Percentiles rank a stretch among this genome's conserved stretches.
These are phyloP conservation scores for Drosophila nasuta DNA, from an alignment of 1,140 invertebrate genomes.

Conservation along the genomic window DNA sequence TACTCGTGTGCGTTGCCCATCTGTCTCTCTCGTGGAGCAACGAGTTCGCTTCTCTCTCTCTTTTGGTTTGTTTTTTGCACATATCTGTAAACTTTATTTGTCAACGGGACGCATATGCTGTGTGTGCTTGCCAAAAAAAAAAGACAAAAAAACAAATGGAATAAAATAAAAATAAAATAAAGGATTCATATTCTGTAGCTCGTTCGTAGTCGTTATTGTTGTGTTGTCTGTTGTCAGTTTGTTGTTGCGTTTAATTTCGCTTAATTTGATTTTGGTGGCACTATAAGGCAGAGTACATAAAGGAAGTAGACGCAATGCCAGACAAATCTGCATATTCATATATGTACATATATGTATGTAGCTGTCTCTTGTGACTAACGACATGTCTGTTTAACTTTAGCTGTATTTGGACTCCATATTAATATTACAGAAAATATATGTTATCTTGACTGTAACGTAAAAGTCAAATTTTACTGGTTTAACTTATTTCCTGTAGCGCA, in stretches of 20 bases:
- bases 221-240: conserved; percentile 34
- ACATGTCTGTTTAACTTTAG: neutral
- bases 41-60: conserved; percentile 1
- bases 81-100: conserved; percentile 80
- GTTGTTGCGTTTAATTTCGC: conserved; percentile 68
- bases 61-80: conserved; percentile 50
- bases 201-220: conserved; percentile 31
- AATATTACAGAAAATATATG: neutral
- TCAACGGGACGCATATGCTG: conserved; percentile 79
- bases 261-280: conserved; percentile 70
- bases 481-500: too few relatives aligned
- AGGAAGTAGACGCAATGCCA: conserved; percentile 16
- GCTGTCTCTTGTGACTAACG: conserved; percentile 22
- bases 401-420: neutral
- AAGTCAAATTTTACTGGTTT: too few relatives aligned
- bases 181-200: conserved; percentile 51
- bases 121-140: conserved; percentile 75
- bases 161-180: conserved; percentile 43
- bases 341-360: conserved; percentile 11
- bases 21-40: conserved; percentile 33
- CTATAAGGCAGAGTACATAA: conserved; percentile 16
- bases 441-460: neutral
- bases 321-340: conserved; percentile 47
- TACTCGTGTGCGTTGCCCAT: conserved; percentile 73
- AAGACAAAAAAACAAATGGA: conserved; percentile 11